Conservation (phyloP, 2,113 vertebrate genomes). For the Dolichotis patagonum region DNA sequence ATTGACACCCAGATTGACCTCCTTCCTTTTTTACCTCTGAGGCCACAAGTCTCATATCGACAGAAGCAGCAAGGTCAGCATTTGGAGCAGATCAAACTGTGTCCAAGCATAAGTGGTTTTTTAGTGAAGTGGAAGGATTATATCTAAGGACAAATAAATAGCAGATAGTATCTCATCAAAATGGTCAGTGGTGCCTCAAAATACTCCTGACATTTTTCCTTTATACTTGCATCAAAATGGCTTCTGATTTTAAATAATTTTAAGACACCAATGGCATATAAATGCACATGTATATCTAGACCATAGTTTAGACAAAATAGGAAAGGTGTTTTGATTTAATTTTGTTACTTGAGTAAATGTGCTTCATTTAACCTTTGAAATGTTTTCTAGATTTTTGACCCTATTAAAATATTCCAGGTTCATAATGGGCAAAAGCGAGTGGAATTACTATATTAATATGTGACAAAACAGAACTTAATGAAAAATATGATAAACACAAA, state of each 20-base stretch:
- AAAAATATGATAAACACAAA: not conserved
- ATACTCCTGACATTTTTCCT: not conserved
- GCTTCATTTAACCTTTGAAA: not conserved
- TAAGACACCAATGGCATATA: not conserved
- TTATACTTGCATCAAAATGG: not conserved
- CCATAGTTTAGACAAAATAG: not conserved
- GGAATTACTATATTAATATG: not conserved
- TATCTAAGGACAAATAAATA: not conserved
- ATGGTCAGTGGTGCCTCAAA: not conserved
- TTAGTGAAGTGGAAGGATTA: not conserved
- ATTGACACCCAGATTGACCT: constrained; percentile 57
- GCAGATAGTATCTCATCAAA: not conserved
- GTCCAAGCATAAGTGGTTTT: not conserved
- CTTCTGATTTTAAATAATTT: not conserved
- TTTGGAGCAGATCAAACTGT: not conserved
- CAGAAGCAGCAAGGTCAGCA: not conserved
- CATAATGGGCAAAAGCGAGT: not conserved
- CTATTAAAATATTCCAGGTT: not conserved
- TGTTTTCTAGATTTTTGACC: not conserved
- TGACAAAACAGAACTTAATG: not conserved
- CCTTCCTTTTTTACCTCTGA: not conserved
- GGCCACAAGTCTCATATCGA: not conserved
- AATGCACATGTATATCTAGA: not conserved
- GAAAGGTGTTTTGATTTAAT: not conserved
- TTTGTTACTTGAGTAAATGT: not conserved